These are phyloP conservation scores for Lithobates sylvaticus DNA, from an alignment of 2,797 vertebrate genomes.

Conservation along the genomic window DNA sequence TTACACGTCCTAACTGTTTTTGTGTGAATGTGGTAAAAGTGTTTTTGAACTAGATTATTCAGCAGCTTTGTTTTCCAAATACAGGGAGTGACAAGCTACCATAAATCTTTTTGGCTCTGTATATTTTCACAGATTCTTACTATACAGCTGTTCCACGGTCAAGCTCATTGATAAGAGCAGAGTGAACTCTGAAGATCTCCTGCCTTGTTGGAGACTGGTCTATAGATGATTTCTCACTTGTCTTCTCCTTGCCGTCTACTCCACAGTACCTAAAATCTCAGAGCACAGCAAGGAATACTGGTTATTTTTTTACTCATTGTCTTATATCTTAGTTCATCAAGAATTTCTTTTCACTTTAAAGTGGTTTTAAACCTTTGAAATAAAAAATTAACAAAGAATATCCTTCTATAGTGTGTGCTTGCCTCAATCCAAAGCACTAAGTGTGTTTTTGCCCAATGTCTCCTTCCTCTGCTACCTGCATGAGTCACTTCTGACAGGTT, in stretches of 20 bases:
- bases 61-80: neutral
- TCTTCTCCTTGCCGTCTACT: slow-evolving; percentile 85
- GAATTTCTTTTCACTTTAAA: too few relatives aligned
- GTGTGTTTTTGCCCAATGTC: too few relatives aligned
- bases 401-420: too few relatives aligned
- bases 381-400: too few relatives aligned
- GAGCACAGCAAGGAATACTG: slow-evolving; percentile 74
- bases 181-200: slow-evolving; percentile 78
- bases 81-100: neutral
- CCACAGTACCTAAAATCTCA: slow-evolving; percentile 80
- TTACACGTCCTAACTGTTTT: neutral
- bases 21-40: too few relatives aligned
- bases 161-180: slow-evolving; percentile 77
- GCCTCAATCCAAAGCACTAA: too few relatives aligned
- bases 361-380: too few relatives aligned
- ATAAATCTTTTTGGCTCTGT: neutral
- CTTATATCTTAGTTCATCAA: neutral
- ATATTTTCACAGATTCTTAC: neutral
- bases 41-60: too few relatives aligned
- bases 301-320: slow-evolving; percentile 64
- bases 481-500: too few relatives aligned
- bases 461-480: too few relatives aligned
- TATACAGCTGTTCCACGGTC: slow-evolving; percentile 88
- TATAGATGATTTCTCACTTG: slow-evolving; percentile 75
- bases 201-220: slow-evolving; percentile 79